Evolutionary conservation across 2,113 vertebrate species (phyloP), one percentile per base, ranked within the genome.

Genomic region (Petrocephalus microphthalmus): DNA sequence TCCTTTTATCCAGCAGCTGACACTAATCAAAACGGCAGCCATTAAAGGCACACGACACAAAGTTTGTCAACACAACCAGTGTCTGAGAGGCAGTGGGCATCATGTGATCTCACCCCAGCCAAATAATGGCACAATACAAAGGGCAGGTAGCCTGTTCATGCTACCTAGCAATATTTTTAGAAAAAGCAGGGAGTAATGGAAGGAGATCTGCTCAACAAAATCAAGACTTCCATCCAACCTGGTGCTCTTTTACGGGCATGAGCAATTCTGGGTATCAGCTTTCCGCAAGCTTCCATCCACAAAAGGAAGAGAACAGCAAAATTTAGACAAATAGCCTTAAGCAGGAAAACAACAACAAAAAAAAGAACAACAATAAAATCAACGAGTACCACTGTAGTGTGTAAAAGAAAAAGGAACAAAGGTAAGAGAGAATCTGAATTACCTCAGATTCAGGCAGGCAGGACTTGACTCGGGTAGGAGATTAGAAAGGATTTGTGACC

Each of bases 381-480:
- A 78, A 78, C 2, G 4, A 74, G 67, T 37, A 74, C 15, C 67
- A 42, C 71, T 19, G 71, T 6, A 42, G 71, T 7, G 71, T 42
- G 13, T 78, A 42, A 78, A 87, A n/a, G 67, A 45, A 89, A 37
- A 84, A 25, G 6, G 54, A 88, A 45, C 20, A 53, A 90, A 57
- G 89, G 87, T 88, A 91, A 90, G 33, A 42, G 91, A 85, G 90
- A 90, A 86, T 78, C 90, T 91, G 90, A 92, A 92, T 84, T 89
- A 5, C 7, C 42, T 90, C 89, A 88, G 90, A 93, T 74, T 42
- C 85, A 87, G 87, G 87, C 82, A 91, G 91, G 93, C 90, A 92
- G 89, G 88, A 90, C 92, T 93, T 93, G 89, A 92, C 92, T 94
- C 91, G 91, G 92, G 86, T 90, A 92, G 89, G 60, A 91, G 91